phyloP scores from a whole-genome alignment of 2,888 invertebrate genomes.

The Anodontia alba region DNA sequence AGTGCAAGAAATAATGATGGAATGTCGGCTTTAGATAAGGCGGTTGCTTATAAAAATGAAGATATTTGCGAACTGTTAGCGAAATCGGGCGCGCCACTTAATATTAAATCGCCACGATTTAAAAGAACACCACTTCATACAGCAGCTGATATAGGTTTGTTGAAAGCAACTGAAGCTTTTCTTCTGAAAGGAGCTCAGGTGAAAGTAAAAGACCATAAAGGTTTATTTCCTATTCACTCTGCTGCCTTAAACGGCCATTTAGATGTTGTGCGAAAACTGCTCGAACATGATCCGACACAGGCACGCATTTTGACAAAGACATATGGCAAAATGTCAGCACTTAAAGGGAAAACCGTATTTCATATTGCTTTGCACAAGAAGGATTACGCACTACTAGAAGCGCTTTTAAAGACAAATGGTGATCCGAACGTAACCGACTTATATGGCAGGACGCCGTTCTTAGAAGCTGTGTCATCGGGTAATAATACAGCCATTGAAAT shows the following conservation, averaged over 20 bases:
- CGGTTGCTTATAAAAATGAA: conserved; percentile 22
- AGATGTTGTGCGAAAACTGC: conserved; percentile 19
- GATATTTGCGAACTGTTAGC: conserved; percentile 23
- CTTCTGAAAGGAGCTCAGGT: conserved; percentile 25
- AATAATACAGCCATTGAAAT: neutral
- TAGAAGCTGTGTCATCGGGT: conserved; percentile 28
- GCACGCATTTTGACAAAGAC: conserved; percentile 27
- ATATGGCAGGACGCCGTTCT: conserved; percentile 42
- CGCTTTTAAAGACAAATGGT: conserved; percentile 18
- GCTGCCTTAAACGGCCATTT: conserved; percentile 39
- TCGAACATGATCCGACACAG: conserved; percentile 20
- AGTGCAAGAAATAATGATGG: conserved; percentile 22
- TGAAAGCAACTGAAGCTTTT: conserved; percentile 15
- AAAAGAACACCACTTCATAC: conserved; percentile 48
- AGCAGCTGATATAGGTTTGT: conserved; percentile 33
- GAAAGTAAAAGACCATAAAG: conserved; percentile 36
- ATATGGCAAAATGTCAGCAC: conserved; percentile 27
- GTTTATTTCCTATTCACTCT: conserved; percentile 44
- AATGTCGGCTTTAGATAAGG: conserved; percentile 37
- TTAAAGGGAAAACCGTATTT: conserved; percentile 40
- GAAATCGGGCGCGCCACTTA: conserved; percentile 30
- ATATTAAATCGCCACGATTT: conserved; percentile 30
- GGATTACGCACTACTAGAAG: conserved; percentile 20
- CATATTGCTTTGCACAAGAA: conserved; percentile 50
- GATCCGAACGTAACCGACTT: conserved; percentile 39